Evolutionary conservation across 2,797 vertebrate genomes (phyloP), one percentile per base, ranked within the genome.

Genomic region (Chelonia mydas): DNA sequence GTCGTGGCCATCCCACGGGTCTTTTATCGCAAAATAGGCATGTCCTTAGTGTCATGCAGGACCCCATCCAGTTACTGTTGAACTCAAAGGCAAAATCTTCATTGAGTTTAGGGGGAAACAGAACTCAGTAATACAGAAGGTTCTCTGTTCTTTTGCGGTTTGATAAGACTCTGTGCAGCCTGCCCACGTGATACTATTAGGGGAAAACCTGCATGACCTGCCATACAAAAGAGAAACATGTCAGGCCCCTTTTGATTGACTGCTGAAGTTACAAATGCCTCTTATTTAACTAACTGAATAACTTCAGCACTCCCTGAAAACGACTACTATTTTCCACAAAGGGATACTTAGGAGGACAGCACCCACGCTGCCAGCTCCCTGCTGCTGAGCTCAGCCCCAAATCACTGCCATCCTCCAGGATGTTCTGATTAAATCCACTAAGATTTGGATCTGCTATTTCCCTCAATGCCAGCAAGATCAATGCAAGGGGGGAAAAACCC

Each of bases 381-480:
- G 86, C 89, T 89, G 93, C 96, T 94, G 74, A 74, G 77, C 89
- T 86, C 88, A 53, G 76, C 15, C 81, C 41, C 92, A 93, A 91
- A 96, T 94, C 74, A 92, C 94, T 94, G 84, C 87, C 88, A 31
- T 41, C 90, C 88, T 85, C 82, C 57, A 91, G 90, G 81, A 96
- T 80, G 81, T 84, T 96, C 93, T 85, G 61, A 79, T 95, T 96
- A 94, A 96, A 97, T 88, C 92, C 11, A 54, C 81, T 77, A 89
- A 92, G 91, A 92, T 92, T 96, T 84, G 88, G 91, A 94, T 95
- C 90, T 33, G 80, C 78, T 94, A 88, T 92, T 95, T 94, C 95
- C 4, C 80, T 86, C 91, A n/a, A 2, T 88, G 95, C 97, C 95
- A 96, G 96, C 93, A 95, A 95, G 94, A 97, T 96, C 94, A 94